Evolutionary conservation across 2,113 vertebrate genomes (phyloP).

Genomic region (Podarcis raffonei): DNA sequence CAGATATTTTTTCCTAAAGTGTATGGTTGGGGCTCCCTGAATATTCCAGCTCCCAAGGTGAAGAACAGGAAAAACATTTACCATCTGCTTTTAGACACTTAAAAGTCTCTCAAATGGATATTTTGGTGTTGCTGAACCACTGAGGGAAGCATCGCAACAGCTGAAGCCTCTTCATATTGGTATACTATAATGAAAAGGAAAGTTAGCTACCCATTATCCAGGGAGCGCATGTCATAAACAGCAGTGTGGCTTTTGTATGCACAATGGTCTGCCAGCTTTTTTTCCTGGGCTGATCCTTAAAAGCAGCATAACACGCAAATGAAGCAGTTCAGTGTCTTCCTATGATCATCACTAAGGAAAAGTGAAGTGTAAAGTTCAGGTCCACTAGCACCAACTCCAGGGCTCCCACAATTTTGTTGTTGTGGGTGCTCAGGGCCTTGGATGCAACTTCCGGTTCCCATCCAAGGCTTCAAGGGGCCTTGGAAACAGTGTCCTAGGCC

Average conservation of each 20-base stretch:
- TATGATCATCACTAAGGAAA: neutral
- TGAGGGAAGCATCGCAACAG: neutral
- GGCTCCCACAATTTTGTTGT: no score
- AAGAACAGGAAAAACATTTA: neutral
- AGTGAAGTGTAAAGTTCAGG: neutral
- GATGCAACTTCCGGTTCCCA: no score
- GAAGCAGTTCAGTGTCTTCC: neutral
- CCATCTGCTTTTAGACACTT: slow-evolving; percentile 26
- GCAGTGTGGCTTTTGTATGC: neutral
- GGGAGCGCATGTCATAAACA: neutral
- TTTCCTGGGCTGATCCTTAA: neutral
- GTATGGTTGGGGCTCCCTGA: neutral
- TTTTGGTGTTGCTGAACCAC: neutral
- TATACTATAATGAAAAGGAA: neutral
- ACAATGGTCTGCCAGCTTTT: neutral
- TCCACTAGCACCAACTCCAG: no score
- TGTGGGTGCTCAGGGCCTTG: no score
- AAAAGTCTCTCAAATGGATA: neutral
- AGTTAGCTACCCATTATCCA: neutral
- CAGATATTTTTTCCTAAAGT: neutral
- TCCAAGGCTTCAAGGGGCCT: no score
- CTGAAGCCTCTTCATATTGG: neutral
- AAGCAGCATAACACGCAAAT: neutral
- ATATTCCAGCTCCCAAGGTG: neutral
- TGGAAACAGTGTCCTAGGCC: no score